Conservation (phyloP, 1,140 invertebrate genomes). For the Pectinophora gossypiella region DNA sequence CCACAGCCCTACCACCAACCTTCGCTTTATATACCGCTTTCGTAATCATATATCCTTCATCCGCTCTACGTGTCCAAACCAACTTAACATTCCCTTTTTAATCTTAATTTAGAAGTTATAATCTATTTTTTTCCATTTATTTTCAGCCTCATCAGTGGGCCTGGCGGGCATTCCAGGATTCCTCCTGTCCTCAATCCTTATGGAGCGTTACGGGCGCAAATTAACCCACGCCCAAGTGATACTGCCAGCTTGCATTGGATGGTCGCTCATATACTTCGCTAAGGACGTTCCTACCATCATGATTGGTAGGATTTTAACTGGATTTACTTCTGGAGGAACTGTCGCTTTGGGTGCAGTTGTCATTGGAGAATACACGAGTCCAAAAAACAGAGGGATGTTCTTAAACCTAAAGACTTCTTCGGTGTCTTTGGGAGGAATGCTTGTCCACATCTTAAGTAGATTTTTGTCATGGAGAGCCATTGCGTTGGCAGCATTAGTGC, state of each 20-base stretch:
- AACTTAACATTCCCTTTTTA: too few relatives aligned
- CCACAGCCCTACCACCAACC: too few relatives aligned
- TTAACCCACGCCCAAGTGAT: constrained; percentile 30
- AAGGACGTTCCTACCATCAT: constrained; percentile 29
- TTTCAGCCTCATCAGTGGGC: constrained; percentile 50
- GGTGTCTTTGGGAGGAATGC: constrained; percentile 40
- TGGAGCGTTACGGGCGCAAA: constrained; percentile 45
- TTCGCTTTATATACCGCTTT: too few relatives aligned
- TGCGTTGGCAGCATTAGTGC: constrained; percentile 33
- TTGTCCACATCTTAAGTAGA: constrained; percentile 38
- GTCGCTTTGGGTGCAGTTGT: constrained; percentile 50
- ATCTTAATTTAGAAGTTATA: not conserved
- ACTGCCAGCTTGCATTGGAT: constrained; percentile 40
- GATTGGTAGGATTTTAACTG: constrained; percentile 38
- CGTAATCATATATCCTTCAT: too few relatives aligned
- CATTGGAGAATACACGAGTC: constrained; percentile 53
- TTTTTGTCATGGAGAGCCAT: constrained; percentile 44
- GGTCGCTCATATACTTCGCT: constrained; percentile 44
- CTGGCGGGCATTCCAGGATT: constrained; percentile 41
- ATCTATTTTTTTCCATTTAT: not conserved
- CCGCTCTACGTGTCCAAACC: too few relatives aligned
- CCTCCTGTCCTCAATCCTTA: constrained; percentile 37
- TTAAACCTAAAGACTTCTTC: constrained; percentile 52
- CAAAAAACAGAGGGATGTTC: constrained; percentile 49
- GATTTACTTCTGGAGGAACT: constrained; percentile 37